Evolutionary conservation across 2,888 invertebrate species (phyloP).

Genomic region (Eueremaeus valkanovi): DNA sequence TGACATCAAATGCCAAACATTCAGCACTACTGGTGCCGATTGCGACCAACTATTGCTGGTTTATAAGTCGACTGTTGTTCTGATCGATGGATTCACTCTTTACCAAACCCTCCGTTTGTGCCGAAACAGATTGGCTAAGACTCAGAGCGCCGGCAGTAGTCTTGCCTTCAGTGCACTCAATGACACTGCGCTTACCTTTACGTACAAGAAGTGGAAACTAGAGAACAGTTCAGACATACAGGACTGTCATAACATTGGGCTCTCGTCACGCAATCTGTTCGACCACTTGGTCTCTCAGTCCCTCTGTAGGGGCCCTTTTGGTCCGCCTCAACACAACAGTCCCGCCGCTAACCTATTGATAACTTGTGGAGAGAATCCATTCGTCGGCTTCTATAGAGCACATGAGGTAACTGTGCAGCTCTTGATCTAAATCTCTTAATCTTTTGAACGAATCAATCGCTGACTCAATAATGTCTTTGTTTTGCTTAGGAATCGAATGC

Average conservation of each 20-base stretch:
- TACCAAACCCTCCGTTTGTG: conserved; percentile 74
- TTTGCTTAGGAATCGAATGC: conserved; percentile 68
- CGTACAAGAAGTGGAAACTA: conserved; percentile 82
- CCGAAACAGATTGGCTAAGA: conserved; percentile 69
- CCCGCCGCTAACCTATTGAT: conserved; percentile 71
- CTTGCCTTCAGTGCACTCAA: conserved; percentile 56
- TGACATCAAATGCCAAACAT: conserved; percentile 72
- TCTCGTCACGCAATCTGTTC: conserved; percentile 66
- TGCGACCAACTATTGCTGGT: conserved; percentile 71
- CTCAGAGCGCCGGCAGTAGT: neutral
- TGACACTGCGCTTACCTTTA: conserved; percentile 60
- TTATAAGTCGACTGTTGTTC: conserved; percentile 67
- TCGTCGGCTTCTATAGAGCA: conserved; percentile 81
- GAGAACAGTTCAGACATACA: conserved; percentile 64
- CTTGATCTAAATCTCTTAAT: too few species aligned
- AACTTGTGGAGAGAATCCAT: conserved; percentile 75
- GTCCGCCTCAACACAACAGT: conserved; percentile 60
- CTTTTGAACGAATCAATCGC: neutral
- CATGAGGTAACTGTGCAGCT: conserved; percentile 64
- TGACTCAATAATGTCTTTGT: neutral
- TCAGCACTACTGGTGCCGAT: conserved; percentile 52
- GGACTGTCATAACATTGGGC: conserved; percentile 63
- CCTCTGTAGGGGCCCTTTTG: conserved; percentile 64
- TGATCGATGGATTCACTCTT: conserved; percentile 69
- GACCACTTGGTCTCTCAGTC: conserved; percentile 81